Evolutionary conservation across 1,140 invertebrate species (phyloP), one percentile per base, ranked within the genome.

Genomic region (Magallana angulata): DNA sequence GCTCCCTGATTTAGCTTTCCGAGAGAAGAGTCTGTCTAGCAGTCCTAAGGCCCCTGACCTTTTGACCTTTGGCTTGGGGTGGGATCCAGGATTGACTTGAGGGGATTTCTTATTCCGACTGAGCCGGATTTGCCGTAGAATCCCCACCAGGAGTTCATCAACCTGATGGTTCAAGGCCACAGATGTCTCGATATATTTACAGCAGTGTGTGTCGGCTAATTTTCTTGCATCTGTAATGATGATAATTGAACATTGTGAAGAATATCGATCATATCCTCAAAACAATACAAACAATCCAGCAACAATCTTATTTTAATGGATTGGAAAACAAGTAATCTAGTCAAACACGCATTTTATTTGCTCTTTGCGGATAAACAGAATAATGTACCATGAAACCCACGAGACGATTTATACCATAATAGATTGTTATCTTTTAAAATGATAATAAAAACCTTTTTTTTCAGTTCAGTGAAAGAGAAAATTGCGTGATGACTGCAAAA

Each of bases 141-240:
- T 96, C 1, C 97, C 97, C 1, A 97, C 97, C 8, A 98, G 94
- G 0, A 98, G 95, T 89, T 98, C 97, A 91, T 98, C 97, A 2
- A 98, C 97, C 91, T 97, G 97, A 91, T 97, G 97, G 87, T 97
- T 97, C 58, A 98, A 94, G 0, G 97, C 97, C 6, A 97, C 97
- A 0, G 97, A 97, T 0, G 97, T 97, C 93, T 98, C 97, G 90
- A 97, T 97, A 92, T 97, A 97, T 92, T 97, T 97, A 92, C 97
- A 97, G 57, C 96, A 96, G 90, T 96, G 96, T n/a, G 95, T 96
- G 89, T 96, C 96, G 9, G 97, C 97, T 82, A 97, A 91, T 4
- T 80, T 57, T 82, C 90, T 91, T 11, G 90, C 94, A 62, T 94
- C 94, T 94, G 91, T 36, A 91, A 90, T 48, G 59, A 87, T 57